Conservation (phyloP, 2,888 invertebrate species). For the Priocnemis perturbator region DNA sequence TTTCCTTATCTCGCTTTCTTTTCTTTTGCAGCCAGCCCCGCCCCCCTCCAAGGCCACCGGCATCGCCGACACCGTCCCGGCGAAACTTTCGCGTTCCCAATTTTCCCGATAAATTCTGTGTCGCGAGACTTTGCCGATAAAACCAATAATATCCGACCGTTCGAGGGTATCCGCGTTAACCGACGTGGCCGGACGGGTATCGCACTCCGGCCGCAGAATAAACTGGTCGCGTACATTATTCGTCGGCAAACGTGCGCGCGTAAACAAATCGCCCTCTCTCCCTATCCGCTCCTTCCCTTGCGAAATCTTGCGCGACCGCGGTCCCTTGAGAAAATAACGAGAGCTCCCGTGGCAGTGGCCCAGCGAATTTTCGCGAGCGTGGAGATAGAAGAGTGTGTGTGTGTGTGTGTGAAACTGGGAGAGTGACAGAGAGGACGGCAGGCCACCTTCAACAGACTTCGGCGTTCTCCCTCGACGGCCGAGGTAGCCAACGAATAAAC, state of each 20-base stretch:
- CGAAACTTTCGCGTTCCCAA: not conserved
- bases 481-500: no score
- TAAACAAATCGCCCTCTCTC: no score
- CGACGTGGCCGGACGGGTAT: not conserved
- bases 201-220: not conserved
- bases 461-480: not conserved
- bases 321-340: slow-evolving; percentile 5
- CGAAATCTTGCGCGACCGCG: no score
- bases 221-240: no score
- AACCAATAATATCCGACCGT: slow-evolving; percentile 11
- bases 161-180: not conserved
- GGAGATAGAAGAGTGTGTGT: no score
- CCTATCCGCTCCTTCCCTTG: no score
- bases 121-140: slow-evolving; percentile 7
- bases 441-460: not conserved
- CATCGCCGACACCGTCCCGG: no score
- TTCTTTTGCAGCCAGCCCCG: no score
- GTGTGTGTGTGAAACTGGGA: not conserved
- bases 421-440: not conserved
- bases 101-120: slow-evolving; percentile 7
- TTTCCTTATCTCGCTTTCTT: no score
- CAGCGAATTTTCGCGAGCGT: no score
- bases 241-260: no score
- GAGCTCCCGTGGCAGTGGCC: no score
- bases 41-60: not conserved